phyloP scores from a whole-genome alignment of 2,888 invertebrate genomes.

The Leptogaster cylindrica region DNA sequence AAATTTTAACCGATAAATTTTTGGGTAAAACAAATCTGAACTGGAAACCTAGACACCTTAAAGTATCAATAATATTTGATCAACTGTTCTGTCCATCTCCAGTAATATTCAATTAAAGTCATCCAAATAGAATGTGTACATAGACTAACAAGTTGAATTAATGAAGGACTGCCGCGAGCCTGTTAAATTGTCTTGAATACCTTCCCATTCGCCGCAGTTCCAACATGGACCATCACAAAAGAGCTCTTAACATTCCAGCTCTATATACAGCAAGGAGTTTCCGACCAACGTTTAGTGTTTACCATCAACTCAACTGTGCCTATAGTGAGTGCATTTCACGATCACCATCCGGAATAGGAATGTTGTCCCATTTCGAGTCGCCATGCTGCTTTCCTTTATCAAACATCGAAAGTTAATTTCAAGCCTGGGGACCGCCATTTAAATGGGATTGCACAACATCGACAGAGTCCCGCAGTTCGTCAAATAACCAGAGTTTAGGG shows the following conservation, averaged over 20 bases:
- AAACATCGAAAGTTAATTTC: slow-evolving; percentile 36
- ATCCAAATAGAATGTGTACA: not conserved
- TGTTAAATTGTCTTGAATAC: not conserved
- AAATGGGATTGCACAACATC: slow-evolving; percentile 9
- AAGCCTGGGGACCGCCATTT: not conserved
- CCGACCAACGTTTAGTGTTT: slow-evolving; percentile 24
- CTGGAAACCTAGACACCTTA: too few species aligned
- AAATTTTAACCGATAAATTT: too few species aligned
- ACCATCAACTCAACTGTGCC: slow-evolving; percentile 24
- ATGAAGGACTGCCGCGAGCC: not conserved
- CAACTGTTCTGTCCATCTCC: too few species aligned
- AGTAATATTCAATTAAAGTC: not conserved
- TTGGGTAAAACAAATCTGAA: too few species aligned
- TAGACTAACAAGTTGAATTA: not conserved
- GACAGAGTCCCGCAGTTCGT: too few species aligned
- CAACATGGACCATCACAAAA: slow-evolving; percentile 1
- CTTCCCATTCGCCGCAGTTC: not conserved
- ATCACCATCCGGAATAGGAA: slow-evolving; percentile 27
- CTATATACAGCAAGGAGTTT: not conserved
- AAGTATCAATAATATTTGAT: too few species aligned
- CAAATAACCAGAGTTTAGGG: too few species aligned
- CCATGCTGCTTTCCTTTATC: slow-evolving; percentile 15
- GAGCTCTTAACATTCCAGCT: not conserved
- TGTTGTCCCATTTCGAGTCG: not conserved
- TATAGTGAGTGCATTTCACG: slow-evolving; percentile 18